Evolutionary conservation across 2,888 invertebrate species (phyloP), one percentile per base, ranked within the genome.

Genomic region (Therioaphis trifolii): DNA sequence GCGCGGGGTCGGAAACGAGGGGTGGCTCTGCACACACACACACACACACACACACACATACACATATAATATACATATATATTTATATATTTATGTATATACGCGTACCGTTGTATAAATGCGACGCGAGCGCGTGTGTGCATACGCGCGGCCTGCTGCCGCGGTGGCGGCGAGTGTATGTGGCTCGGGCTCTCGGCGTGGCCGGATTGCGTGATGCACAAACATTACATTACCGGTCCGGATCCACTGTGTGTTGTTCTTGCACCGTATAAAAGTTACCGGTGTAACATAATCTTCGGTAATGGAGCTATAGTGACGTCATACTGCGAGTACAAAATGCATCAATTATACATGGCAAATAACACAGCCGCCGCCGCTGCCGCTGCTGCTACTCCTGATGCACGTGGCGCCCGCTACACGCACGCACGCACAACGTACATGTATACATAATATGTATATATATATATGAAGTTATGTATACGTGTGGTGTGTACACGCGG

Each of bases 161-260:
- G 69, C 49, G 40, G 76, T 58, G 52, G 52, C 52, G n/a, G n/a
- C 75, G 3, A 35, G 4, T 7, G 35, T 35, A 35, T 35, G n/a
- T n/a, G 21, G 66, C 46, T 61, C 49, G 63, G 63, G 21, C 18
- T 46, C 18, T 46, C 18, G 74, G 55, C 52, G 49, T 49, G n/a
- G 40, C 12, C 35, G 49, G 61, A 80, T 80, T n/a, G 80, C 80
- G 80, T 80, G 80, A 80, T 63, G 80, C 49, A 72, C 72, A 63
- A 63, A 80, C 80, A 80, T 80, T 80, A 80, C 80, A 80, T 80
- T 80, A 80, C 80, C 72, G 80, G 80, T 80, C 71, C 71, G 72
- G 71, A 71, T 80, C 71, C 72, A 27, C 61, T 18, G 72, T 72
- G 61, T 72, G 80, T 78, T 80, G 72, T 80, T 80, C 72, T 80